Evolutionary conservation across 30 jellyfish, hydroid and myxozoan species (phyloP), one percentile per base, ranked within the genome.

Genomic region (Hydractinia echinata): DNA sequence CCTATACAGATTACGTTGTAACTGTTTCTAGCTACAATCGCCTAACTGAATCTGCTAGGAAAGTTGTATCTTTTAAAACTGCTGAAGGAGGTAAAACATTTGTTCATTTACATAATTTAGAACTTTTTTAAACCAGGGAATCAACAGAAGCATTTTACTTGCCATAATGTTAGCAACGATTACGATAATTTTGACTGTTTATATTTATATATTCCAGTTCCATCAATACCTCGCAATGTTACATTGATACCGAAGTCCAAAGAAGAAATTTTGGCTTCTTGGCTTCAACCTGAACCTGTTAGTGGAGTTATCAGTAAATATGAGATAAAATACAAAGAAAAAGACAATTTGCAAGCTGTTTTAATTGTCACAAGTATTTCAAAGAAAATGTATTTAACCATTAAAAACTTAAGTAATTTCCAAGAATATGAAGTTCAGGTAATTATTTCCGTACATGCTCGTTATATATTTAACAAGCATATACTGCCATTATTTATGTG

Each of bases 231-330:
- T 66, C 9, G 8, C 0, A 66, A 66, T 66, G 10, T 66, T 66
- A 19, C 76, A 19, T 50, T 13, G 0, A 19, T 13, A 1, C 9
- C 76, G 48, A 13, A 8, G 48, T 66, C 76, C 49, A 66, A 66
- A 66, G 76, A 66, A 13, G 48, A 13, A 8, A 66, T 66, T 53
- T 19, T 53, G 15, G 30, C 4, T 8, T 19, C 10, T 6, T 72
- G 81, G 81, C 10, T 19, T 44, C 69, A 6, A n/a, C 81, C 81
- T n/a, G 81, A 6, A 19, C 10, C 15, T 49, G 61, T 8, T 8
- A 4, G 50, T 19, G 81, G 81, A 21, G 55, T 9, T 19, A 19
- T 72, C 8, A 19, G 61, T 49, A 72, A 19, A 8, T 72, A 72
- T 14, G 50, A 9, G 52, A 54, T 72, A 19, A 60, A 72, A 19